phyloP scores from a whole-genome alignment of 2,113 vertebrate species.

The Pangasianodon gigas region DNA sequence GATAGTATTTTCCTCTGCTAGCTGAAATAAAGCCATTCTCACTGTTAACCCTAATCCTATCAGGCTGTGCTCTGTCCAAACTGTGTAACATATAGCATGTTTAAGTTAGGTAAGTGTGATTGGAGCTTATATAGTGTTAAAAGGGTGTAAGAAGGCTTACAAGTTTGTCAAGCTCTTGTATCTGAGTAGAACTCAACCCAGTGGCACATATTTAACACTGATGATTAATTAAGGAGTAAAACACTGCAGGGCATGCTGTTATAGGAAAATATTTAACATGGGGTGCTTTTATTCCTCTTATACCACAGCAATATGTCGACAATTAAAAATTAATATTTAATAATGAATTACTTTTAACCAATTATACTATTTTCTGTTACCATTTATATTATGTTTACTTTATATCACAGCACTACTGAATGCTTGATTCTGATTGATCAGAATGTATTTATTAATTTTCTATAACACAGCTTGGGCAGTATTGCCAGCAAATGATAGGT shows the following conservation, averaged over 20 bases:
- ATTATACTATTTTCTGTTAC: not conserved
- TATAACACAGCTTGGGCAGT: not conserved
- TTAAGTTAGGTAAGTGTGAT: conserved; percentile 58
- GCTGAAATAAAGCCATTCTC: conserved; percentile 51
- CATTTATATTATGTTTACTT: not conserved
- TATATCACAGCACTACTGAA: not conserved
- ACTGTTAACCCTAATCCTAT: conserved; percentile 55
- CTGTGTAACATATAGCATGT: conserved; percentile 55
- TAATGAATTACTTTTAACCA: not conserved
- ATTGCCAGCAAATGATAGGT: not conserved
- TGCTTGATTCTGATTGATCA: not conserved
- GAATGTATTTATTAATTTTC: not conserved
- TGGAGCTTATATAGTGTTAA: conserved; percentile 58
- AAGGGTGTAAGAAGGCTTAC: conserved; percentile 50
- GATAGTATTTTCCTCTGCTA: not conserved
- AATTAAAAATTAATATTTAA: not conserved
- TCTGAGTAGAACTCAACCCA: conserved; percentile 39
- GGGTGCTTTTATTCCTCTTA: not conserved
- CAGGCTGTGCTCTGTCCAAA: conserved; percentile 44
- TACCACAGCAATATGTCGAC: too few species aligned
- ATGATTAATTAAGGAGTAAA: not conserved
- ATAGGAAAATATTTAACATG: not conserved
- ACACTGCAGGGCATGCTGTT: not conserved
- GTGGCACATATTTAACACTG: conserved; percentile 25
- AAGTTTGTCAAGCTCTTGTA: conserved; percentile 20